Conservation (phyloP, 2,113 vertebrate genomes). For the Nothoprocta perdicaria region DNA sequence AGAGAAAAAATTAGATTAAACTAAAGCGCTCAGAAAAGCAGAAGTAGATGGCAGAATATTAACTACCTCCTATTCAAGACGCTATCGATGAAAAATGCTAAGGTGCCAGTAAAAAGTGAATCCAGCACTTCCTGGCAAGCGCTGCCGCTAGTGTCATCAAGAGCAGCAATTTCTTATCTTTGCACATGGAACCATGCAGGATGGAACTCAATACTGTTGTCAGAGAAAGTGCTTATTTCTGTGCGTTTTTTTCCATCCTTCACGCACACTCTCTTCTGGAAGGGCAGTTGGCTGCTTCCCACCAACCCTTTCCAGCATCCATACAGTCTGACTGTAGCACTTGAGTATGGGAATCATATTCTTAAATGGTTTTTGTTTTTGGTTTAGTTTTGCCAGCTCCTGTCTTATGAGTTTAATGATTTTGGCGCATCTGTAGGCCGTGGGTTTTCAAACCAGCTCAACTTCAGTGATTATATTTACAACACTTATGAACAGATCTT, state of each 20-base stretch:
- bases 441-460: neutral
- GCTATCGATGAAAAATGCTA: slow-evolving; percentile 49
- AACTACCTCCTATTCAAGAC: slow-evolving; percentile 35
- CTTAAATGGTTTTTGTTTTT: neutral
- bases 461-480: neutral
- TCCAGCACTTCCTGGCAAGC: slow-evolving; percentile 35
- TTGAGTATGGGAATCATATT: fast-evolving
- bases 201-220: neutral
- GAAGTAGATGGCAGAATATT: neutral
- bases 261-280: neutral
- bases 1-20: neutral
- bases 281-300: neutral
- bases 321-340: neutral
- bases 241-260: neutral
- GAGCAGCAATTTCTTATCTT: neutral
- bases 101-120: slow-evolving; percentile 55
- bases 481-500: neutral
- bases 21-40: neutral
- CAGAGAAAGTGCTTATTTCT: neutral
- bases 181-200: neutral
- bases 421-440: neutral
- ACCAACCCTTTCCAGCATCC: neutral
- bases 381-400: neutral
- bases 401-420: neutral
- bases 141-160: neutral